A percentile compares a stretch with the other conserved stretches of the same genome.
Conservation (phyloP, 2,888 invertebrate species). For the Caenorhabditis japonica region DNA sequence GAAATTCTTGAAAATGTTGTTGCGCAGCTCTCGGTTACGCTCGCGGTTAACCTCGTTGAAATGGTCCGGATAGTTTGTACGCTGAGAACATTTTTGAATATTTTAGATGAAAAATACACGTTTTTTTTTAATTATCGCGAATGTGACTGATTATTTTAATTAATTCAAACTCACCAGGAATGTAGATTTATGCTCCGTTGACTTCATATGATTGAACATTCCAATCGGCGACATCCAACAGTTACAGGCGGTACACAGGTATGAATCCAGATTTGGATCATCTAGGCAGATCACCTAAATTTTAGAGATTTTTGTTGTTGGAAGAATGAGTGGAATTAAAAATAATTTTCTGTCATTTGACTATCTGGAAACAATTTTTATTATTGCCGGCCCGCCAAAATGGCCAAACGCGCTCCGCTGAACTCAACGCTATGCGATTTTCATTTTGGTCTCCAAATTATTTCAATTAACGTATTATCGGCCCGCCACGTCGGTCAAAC, state of each 20-base stretch:
- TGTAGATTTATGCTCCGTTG: slow-evolving; percentile 22
- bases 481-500: too few relatives aligned
- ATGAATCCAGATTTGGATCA: slow-evolving; percentile 38
- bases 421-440: too few relatives aligned
- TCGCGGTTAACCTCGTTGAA: slow-evolving; percentile 12
- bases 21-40: slow-evolving; percentile 1
- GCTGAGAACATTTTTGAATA: slow-evolving; percentile 8
- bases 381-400: too few relatives aligned
- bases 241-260: slow-evolving; percentile 50
- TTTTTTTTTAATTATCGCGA: too few relatives aligned
- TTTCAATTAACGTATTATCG: too few relatives aligned
- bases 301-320: not conserved
- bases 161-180: slow-evolving; percentile 24
- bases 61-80: not conserved
- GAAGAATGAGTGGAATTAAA: too few relatives aligned
- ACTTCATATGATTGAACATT: slow-evolving; percentile 46
- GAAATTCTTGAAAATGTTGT: slow-evolving; percentile 24
- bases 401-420: too few relatives aligned
- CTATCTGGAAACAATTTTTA: too few relatives aligned
- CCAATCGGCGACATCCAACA: slow-evolving; percentile 44
- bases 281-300: slow-evolving; percentile 54
- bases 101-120: not conserved
- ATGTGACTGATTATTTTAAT: slow-evolving; percentile 1
- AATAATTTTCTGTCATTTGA: too few relatives aligned
- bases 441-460: too few relatives aligned